Evolutionary conservation across 2,888 invertebrate genomes (phyloP), one percentile per base, ranked within the genome.

Genomic region (Perizoma affinitatum): DNA sequence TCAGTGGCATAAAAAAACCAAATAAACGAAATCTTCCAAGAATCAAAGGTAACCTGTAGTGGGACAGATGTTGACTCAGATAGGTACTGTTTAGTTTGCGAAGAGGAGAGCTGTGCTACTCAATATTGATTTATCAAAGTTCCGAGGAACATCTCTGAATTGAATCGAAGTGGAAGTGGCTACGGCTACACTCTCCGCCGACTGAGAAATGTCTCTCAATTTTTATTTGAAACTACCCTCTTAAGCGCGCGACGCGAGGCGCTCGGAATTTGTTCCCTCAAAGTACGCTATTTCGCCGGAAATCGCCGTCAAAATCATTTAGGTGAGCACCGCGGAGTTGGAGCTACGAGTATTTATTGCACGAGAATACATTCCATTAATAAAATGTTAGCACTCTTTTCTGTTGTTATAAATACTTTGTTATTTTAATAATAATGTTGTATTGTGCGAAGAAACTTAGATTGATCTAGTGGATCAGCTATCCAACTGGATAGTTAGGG

Each of bases 261-360:
- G n/a, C 46, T 54, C 52, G 44, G 52, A 54, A 61, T 66, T 63
- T 63, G 63, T 66, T 61, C 48, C 46, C 60, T 58, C 61, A 61
- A 66, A 66, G 63, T 54, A 56, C 58, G 58, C 66, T 61, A 63
- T 63, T 63, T 61, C 51, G 56, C 63, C 50, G 61, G 63, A 63
- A 56, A 61, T 66, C 56, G 63, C 66, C 58, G 63, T 59, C 63
- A 63, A 63, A 61, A 66, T 66, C 62, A 63, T 66, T 63, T 1
- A 22, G 22, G 1, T 22, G 22, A 22, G 22, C 22, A 59, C 50
- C n/a, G 41, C 41, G 42, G 33, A 7, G 11, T 22, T 44, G 44
- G 4, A 44, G 22, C 5, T 5, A 44, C 44, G 44, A 5, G 22
- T 33, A 40, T 50, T 6, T 50, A 50, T 22, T 6, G 34, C 22